Base-by-base conservation (phyloP, 2,888 invertebrate genomes). In the Blastobasis adustella region DNA sequence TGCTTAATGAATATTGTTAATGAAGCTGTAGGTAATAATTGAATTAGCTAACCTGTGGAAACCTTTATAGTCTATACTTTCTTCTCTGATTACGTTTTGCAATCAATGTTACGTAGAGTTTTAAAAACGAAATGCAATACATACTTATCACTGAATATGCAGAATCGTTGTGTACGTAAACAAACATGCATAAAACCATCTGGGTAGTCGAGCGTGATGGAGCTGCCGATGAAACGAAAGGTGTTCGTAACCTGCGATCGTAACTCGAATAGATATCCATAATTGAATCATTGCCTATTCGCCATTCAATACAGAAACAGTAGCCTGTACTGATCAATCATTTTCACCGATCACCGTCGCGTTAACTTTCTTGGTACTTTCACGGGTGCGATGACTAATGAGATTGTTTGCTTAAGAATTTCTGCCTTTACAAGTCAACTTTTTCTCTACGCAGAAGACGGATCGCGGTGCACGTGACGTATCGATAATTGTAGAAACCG, bases 341-440 rank as follows among this genome's bases (percentile, higher is more conserved):
- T 74, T 76, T 71, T 73, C 71, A 65, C 65, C 58, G 54, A 56
- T 63, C 60, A 58, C 52, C 60, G 55, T 57, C 59, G 55, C 58
- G 59, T 62, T 64, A 64, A 69, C 71, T 67, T 73, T 74, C 66
- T 60, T 67, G 65, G 67, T 65, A 73, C 77, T 77, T 77, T 77
- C 76, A 65, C 76, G 61, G 50, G 58, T 54, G 57, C 66, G 67
- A 65, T 71, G 71, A 76, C 63, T 63, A 63, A 63, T 68, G 60
- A 68, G 66, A 67, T 66, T 71, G 65, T 72, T 74, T 71, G 66
- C 54, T 63, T 63, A 61, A 59, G 61, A 45, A n/a, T 45, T 50
- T 45, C 38, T 8, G 44, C 7, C 38, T 9, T 7, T 49, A 50
- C 53, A 23, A 23, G 23, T 23, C 23, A 47, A 57, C 60, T 60